A percentile compares a stretch with the other conserved stretches of the same genome.
Conservation (phyloP, 2,113 vertebrate species). For the Calidris pygmaea region DNA sequence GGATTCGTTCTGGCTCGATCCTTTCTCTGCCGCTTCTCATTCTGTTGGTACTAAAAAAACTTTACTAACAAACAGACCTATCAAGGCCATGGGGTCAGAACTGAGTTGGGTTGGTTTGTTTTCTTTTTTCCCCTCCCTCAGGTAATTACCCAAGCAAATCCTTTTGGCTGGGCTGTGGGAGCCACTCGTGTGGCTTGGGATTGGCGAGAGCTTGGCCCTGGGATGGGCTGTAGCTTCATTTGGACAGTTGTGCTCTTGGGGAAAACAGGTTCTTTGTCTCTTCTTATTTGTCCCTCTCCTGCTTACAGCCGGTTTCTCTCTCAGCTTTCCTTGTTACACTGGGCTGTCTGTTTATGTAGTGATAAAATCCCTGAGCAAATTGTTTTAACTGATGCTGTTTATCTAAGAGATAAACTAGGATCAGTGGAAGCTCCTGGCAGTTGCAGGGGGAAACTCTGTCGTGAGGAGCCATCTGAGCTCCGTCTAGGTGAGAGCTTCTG, state of each 20-base stretch:
- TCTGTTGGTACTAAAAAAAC: not conserved
- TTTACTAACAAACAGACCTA: not conserved
- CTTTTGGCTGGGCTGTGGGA: not conserved
- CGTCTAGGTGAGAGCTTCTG: not conserved
- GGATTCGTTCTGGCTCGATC: rapidly evolving
- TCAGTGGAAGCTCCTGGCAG: slow-evolving; percentile 34
- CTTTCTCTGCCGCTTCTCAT: not conserved
- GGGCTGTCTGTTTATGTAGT: not conserved
- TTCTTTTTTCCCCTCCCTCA: not conserved
- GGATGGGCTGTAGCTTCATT: not conserved
- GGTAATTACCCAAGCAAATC: not conserved
- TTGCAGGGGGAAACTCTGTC: not conserved
- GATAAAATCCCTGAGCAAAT: slow-evolving; percentile 48
- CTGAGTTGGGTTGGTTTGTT: not conserved
- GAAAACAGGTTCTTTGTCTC: not conserved
- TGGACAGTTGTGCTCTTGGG: not conserved
- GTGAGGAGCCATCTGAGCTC: not conserved
- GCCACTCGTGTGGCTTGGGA: not conserved
- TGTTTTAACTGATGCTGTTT: slow-evolving; percentile 49
- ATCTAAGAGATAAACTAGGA: slow-evolving; percentile 42
- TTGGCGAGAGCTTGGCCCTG: not conserved
- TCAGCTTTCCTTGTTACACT: not conserved
- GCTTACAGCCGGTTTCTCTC: not conserved
- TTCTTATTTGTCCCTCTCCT: not conserved
- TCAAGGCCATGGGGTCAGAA: not conserved